These are phyloP conservation scores for Agrotis clavis DNA, from an alignment of 2,888 invertebrate genomes.

Conservation along the genomic window DNA sequence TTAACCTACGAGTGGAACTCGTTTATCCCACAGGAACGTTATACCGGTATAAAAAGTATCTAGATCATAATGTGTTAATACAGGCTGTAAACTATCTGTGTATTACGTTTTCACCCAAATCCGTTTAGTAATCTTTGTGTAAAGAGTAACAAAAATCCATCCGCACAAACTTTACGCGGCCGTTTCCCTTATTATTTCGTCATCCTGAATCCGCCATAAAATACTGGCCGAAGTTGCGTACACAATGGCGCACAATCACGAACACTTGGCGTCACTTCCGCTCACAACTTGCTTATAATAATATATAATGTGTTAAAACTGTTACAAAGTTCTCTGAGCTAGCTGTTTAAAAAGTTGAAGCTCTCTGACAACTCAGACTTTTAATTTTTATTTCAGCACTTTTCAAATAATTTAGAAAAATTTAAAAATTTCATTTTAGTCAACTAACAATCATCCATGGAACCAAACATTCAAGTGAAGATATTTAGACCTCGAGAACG, in stretches of 20 bases:
- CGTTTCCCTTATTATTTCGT: constrained; percentile 39
- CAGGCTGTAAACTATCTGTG: too few species aligned
- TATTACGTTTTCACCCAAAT: too few species aligned
- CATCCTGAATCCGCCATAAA: constrained; percentile 28
- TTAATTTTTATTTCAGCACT: neutral
- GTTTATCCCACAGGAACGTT: too few species aligned
- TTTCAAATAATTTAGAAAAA: neutral
- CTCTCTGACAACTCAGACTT: neutral
- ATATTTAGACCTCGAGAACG: too few species aligned
- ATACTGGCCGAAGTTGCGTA: constrained; percentile 4
- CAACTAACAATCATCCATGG: too few species aligned
- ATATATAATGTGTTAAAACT: constrained; percentile 4
- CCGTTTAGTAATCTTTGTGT: too few species aligned
- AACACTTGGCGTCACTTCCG: constrained; percentile 12
- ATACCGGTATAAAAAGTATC: too few species aligned
- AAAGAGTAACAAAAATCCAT: too few species aligned
- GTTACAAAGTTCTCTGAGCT: neutral
- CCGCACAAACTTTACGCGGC: neutral
- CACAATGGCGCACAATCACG: constrained; percentile 33
- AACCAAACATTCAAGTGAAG: too few species aligned
- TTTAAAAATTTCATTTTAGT: too few species aligned
- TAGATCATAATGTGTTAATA: too few species aligned
- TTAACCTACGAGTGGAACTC: too few species aligned
- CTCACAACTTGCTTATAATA: constrained; percentile 22
- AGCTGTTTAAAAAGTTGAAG: constrained; percentile 1